Evolutionary conservation across 2,888 invertebrate species (phyloP).

Genomic region (Sinodicranocentrus sp.): DNA sequence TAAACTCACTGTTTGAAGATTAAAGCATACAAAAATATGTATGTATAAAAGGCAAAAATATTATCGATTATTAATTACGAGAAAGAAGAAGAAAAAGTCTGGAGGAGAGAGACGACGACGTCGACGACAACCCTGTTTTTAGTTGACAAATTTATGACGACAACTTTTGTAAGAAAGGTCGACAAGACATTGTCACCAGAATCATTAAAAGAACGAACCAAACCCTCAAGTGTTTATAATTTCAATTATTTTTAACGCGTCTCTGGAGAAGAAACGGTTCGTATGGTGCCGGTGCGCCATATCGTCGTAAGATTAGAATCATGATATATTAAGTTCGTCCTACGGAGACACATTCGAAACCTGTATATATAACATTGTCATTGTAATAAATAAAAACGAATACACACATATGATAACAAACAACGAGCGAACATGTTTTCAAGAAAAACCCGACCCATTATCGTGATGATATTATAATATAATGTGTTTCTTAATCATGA

Average conservation of each 20-base stretch:
- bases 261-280: too few species aligned
- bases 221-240: slow-evolving; percentile 21
- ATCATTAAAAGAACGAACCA: slow-evolving; percentile 8
- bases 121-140: too few species aligned
- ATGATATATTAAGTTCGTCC: slow-evolving; percentile 63
- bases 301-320: slow-evolving; percentile 35
- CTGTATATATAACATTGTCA: slow-evolving; percentile 30
- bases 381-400: slow-evolving; percentile 38
- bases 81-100: background rate
- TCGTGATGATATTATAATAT: slow-evolving; percentile 63
- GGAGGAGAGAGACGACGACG: too few species aligned
- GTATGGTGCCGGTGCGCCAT: background rate
- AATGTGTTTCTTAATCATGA: slow-evolving; percentile 64
- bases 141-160: slow-evolving; percentile 73
- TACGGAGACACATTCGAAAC: background rate
- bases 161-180: slow-evolving; percentile 60
- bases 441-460: slow-evolving; percentile 65
- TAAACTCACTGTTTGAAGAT: too few species aligned
- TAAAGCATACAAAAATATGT: too few species aligned
- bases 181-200: background rate
- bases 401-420: too few species aligned
- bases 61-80: slow-evolving; percentile 8
- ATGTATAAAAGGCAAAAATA: too few species aligned
- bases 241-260: slow-evolving; percentile 40
- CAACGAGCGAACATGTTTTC: too few species aligned